Base-by-base conservation (phyloP, 2,888 invertebrate species). In the Dyspetes luteomarginatus region DNA sequence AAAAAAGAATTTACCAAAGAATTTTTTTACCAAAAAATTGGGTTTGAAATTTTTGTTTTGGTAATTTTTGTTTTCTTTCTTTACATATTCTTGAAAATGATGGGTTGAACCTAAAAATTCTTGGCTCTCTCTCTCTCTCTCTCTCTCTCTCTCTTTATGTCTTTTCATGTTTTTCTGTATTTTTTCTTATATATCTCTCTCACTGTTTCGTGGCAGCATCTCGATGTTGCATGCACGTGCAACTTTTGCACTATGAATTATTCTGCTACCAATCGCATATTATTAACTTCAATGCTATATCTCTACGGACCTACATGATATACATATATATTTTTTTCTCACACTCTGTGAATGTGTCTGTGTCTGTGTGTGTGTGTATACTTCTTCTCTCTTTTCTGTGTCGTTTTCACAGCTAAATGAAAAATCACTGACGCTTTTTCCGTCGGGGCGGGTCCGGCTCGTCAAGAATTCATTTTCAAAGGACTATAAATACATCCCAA, bases 151-250 rank as follows among this genome's bases (percentile, higher is more conserved):
- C 55, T 43, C 19, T 30, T 56, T 30, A n/a, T n/a, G 45, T 69
- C 12, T 26, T 30, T 45, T 24, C 22, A 12, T 62, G 45, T 62
- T 56, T 65, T 56, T 41, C 19, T 41, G 62, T 43, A 26, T 30
- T 56, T 30, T 58, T 55, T 52, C 55, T 56, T 55, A 55, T 55
- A 60, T 77, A 15, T 68, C 50, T 73, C 68, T 80, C 58, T 68
- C 76, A 69, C 58, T 75, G 60, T 80, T 76, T 67, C 58, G 62
- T 41, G 76, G 22, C 55, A 72, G 30, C 69, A 74, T 36, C 62
- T 78, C 56, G 56, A 78, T 81, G 78, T 81, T 78, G 79, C 79
- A 79, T 79, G 79, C 26, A 67, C 65, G 68, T 72, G 50, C 75
- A 72, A 67, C 65, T 67, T 55, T 50, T 26, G 26, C 36, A 28